Conservation (phyloP, 2,797 vertebrate species). For the Pseudomugil gertrudae region DNA sequence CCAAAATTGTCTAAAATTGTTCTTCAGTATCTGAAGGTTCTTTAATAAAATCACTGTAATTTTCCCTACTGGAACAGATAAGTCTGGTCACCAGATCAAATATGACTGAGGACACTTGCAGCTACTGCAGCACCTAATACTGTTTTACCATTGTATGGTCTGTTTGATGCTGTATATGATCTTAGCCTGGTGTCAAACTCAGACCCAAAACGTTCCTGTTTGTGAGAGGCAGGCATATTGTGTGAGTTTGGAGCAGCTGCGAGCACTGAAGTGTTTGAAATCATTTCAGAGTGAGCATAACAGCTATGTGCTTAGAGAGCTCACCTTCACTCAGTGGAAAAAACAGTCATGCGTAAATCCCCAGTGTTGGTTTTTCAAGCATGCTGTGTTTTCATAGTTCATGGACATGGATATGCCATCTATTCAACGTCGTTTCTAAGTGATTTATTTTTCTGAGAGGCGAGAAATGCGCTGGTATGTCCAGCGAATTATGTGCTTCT, state of each 20-base stretch:
- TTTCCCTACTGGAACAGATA: conserved; percentile 2
- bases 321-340: not conserved
- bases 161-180: not conserved
- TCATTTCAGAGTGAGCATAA: not conserved
- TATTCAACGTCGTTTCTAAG: not conserved
- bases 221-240: not conserved
- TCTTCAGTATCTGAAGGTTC: not conserved
- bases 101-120: not conserved
- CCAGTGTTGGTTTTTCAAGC: not conserved
- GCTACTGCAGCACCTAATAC: not conserved
- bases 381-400: not conserved
- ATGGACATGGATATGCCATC: not conserved
- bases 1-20: not conserved
- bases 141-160: not conserved
- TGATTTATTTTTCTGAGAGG: not conserved
- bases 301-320: not conserved
- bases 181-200: not conserved
- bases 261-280: not conserved
- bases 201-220: not conserved
- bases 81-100: not conserved
- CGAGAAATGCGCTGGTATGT: not conserved
- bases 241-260: not conserved
- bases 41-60: conserved; percentile 1
- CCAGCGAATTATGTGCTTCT: not conserved
- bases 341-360: not conserved